phyloP scores from a whole-genome alignment of 2,888 invertebrate species.

The Noctua janthina region DNA sequence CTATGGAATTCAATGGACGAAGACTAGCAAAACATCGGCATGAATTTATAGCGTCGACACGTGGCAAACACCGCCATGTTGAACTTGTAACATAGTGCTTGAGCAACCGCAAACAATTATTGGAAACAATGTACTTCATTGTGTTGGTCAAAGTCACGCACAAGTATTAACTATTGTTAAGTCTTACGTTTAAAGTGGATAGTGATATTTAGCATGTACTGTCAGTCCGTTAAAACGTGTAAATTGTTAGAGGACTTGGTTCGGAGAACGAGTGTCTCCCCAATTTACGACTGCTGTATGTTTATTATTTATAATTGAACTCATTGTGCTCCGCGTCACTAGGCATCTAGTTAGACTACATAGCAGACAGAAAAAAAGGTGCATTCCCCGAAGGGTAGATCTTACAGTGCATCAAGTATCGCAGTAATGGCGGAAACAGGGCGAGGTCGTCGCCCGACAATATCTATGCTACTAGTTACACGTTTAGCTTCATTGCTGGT shows the following conservation, averaged over 20 bases:
- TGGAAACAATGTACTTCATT: slow-evolving; percentile 64
- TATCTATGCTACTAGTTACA: slow-evolving; percentile 64
- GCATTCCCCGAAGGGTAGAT: slow-evolving; percentile 9
- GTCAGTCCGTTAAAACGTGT: slow-evolving; percentile 3
- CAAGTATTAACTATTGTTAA: slow-evolving; percentile 50
- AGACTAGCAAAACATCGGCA: slow-evolving; percentile 70
- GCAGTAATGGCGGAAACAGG: slow-evolving; percentile 65
- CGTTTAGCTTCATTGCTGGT: slow-evolving; percentile 58
- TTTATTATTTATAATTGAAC: slow-evolving; percentile 19
- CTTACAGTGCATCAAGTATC: slow-evolving; percentile 43
- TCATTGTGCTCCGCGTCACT: slow-evolving; percentile 1
- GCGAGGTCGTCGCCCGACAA: slow-evolving; percentile 68
- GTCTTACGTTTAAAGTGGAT: slow-evolving; percentile 33
- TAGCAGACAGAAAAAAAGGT: slow-evolving; percentile 7
- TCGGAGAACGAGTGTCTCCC: slow-evolving; percentile 7
- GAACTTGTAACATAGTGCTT: slow-evolving; percentile 63
- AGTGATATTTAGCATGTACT: slow-evolving; percentile 37
- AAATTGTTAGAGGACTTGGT: neutral
- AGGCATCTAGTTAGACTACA: slow-evolving; percentile 1
- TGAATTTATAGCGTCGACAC: slow-evolving; percentile 73
- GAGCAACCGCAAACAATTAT: slow-evolving; percentile 58
- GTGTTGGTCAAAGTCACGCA: slow-evolving; percentile 64
- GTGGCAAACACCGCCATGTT: slow-evolving; percentile 75
- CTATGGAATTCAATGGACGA: slow-evolving; percentile 77
- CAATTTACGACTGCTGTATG: slow-evolving; percentile 2